Conservation (phyloP, 1,140 invertebrate genomes). For the Contarinia nasturtii region DNA sequence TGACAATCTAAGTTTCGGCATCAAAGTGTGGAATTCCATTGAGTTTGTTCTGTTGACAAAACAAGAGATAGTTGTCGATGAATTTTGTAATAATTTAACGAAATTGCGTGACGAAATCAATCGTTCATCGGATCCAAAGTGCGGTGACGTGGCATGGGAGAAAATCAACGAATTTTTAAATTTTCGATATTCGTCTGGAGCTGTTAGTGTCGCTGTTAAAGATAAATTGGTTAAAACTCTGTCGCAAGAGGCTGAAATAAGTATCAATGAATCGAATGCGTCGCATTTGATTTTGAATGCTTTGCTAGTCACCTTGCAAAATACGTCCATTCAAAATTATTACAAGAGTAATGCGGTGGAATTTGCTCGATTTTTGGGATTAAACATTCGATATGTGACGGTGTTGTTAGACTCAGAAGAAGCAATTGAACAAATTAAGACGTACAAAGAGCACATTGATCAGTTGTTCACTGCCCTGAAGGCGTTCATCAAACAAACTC, state of each 20-base stretch:
- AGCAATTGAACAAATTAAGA: neutral
- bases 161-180: neutral
- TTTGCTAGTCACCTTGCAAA: neutral
- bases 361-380: neutral
- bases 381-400: neutral
- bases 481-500: neutral
- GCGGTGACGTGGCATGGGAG: neutral
- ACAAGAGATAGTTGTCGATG: conserved; percentile 15
- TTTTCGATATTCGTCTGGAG: neutral
- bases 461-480: neutral
- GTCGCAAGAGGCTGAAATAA: neutral
- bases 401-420: neutral
- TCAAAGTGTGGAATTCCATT: conserved; percentile 17
- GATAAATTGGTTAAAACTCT: neutral
- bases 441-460: neutral
- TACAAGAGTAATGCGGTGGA: neutral
- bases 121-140: neutral
- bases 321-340: neutral
- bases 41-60: conserved; percentile 16
- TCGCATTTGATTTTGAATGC: neutral
- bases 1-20: conserved; percentile 14
- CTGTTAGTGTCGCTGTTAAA: neutral
- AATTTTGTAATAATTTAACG: conserved; percentile 8
- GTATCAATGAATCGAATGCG: neutral
- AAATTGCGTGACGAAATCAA: neutral